A percentile compares a stretch with the other conserved stretches of the same genome.
These are phyloP conservation scores for Melipona quadrifasciata DNA, from an alignment of 1,140 invertebrate genomes.

Conservation along the genomic window DNA sequence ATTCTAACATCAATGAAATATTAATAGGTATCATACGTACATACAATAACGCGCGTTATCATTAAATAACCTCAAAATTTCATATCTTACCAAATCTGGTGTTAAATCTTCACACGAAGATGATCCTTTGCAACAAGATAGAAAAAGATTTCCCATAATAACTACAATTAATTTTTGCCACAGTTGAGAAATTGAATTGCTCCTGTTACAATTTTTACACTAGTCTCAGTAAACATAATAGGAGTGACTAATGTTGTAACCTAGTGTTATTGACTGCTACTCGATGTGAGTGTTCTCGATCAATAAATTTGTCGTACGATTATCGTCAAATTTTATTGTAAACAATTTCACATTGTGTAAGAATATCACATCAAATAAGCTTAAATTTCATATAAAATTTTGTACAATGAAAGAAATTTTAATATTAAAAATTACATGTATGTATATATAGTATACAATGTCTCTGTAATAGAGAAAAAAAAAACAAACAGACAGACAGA, in stretches of 20 bases:
- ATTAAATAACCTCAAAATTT: slow-evolving; percentile 44
- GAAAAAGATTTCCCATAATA: slow-evolving; percentile 67
- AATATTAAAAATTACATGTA: too few species aligned
- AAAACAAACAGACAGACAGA: too few species aligned
- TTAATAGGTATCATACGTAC: not conserved
- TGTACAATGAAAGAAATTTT: not conserved
- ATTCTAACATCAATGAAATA: not conserved
- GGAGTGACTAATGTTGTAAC: not conserved
- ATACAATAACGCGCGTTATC: not conserved
- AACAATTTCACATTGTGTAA: not conserved
- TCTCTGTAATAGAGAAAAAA: too few species aligned
- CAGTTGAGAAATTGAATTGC: not conserved
- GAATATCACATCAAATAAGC: not conserved
- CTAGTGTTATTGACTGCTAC: too few species aligned
- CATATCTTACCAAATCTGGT: slow-evolving; percentile 68
- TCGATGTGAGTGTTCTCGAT: not conserved
- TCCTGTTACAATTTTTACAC: not conserved
- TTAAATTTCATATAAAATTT: not conserved
- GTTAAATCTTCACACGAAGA: slow-evolving; percentile 70
- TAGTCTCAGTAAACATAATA: not conserved
- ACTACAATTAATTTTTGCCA: not conserved
- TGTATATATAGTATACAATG: too few species aligned
- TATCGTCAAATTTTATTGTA: not conserved
- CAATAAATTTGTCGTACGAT: not conserved
- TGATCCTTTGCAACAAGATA: slow-evolving; percentile 65